Evolutionary conservation across 2,888 invertebrate species (phyloP), one percentile per base, ranked within the genome.

Genomic region (Julus scanicus): DNA sequence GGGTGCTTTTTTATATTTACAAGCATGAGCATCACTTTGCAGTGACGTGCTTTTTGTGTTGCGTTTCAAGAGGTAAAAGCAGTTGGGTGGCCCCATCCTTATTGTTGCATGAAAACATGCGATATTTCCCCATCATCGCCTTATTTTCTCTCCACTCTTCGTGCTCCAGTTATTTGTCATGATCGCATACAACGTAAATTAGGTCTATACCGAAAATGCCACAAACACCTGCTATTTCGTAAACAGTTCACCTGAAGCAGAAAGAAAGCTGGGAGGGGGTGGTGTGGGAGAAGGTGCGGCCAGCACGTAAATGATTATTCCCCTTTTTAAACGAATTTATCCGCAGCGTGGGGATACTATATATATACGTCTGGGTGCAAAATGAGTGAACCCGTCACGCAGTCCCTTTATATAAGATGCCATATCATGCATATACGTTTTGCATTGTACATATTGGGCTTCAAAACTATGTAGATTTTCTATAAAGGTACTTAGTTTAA

Each of bases 91-190:
- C 71, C 29, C 29, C 71, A 11, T 71, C 11, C 71, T 0, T 71
- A 71, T 71, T 71, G 71, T 71, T 71, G 71, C 11, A 2, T 71
- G 71, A 29, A 71, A 71, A 71, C 71, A 71, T 29, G 71, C 63
- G 20, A 63, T 63, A 17, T 53, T 71, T 71, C 71, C 71, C 71
- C 63, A 71, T 71, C 71, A 71, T 29, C 71, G 71, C 71, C 71
- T 71, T 20, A 71, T 71, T 71, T 71, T 29, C 71, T 71, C 71
- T 71, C 71, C 71, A 71, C 63, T 63, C 15, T 63, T 63, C 63
- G 63, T 63, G n/a, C 63, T 63, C 63, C 63, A 17, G 71, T 71
- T 71, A 71, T 71, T 71, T 71, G 71, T 71, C 71, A 71, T 71
- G 71, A 71, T 71, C 71, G 71, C 71, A 20, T 29, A 71, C 71